Evolutionary conservation across 2,888 invertebrate genomes (phyloP), one percentile per base, ranked within the genome.

Genomic region (Diploptera punctata): DNA sequence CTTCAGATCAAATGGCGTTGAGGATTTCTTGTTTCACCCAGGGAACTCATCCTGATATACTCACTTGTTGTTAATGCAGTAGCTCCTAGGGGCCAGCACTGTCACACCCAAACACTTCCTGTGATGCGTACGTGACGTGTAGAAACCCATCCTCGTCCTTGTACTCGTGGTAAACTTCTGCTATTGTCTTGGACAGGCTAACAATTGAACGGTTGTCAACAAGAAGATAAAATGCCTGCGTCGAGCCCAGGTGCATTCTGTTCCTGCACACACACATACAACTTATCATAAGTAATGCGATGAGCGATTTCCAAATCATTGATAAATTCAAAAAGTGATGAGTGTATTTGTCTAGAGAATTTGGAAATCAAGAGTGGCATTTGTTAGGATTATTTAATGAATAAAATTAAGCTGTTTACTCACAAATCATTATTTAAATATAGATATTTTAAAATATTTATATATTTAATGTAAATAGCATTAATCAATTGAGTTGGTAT

Each of bases 81-180:
- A n/a, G n/a, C n/a, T n/a, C n/a, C n/a, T n/a, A n/a, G n/a, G n/a
- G n/a, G n/a, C n/a, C n/a, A n/a, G n/a, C n/a, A n/a, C n/a, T n/a
- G 3, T 68, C 73, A 61, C 84, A 86, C 13, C 95, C 95, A 81
- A 95, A 96, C 77, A 93, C 93, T 85, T 95, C 95, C 84, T 95
- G 95, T 26, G 94, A 94, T 0, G 95, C 94, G 80, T 95, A 96
- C 0, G 94, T 94, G 79, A 95, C 89, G 81, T 95, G 95, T 0
- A 96, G 87, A 80, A 94, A 96, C 0, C 96, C 96, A 81, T 95
- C 95, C 33, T 90, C 90, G 76, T 93, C 92, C 61, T 89, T 88
- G 78, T 92, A 89, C 74, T 90, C 88, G 44, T 89, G 87, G 82
- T 95, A 94, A 0, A 94, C 89, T 82, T 96, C 93, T 0, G 91